Evolutionary conservation across 2,113 vertebrate genomes (phyloP), one percentile per base, ranked within the genome.

Genomic region (Okapia johnstoni): DNA sequence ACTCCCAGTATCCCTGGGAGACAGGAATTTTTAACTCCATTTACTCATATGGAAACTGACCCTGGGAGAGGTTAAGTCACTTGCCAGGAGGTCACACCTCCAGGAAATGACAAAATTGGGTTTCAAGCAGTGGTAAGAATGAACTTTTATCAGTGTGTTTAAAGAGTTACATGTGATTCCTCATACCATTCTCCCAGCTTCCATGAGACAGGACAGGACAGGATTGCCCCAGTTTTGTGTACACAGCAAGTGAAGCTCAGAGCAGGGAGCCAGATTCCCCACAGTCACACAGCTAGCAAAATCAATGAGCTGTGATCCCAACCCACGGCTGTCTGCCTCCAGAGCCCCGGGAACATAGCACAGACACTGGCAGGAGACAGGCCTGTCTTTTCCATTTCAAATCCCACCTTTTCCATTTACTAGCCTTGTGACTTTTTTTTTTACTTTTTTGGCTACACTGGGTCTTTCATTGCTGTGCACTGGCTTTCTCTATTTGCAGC

Each of bases 31-130:
- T 94, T 26, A 54, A 83, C 12, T 57, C 73, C 48, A 77, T 17
- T 50, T 87, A 86, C 15, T 43, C 36, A 79, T 13, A 80, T 21
- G 48, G 40, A 97, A 94, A 92, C 7, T 40, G 73, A 76, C 36
- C 57, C 79, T 52, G 76, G 55, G 63, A 92, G 60, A 88, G 25
- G 54, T 33, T 50, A 81, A 73, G 23, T 43, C 48, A 46, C 30
- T 54, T 70, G 30, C 13, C 25, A 46, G 4, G 11, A 50, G 33
- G 25, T 48, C 88, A 90, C 76, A 77, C 26, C 15, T 21, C 54
- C 50, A n/a, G 52, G 14, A 63, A 87, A 87, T 5, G 12, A 85
- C 21, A 70, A 54, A 77, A 17, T 1, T 40, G 36, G 57, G 21
- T 23, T 77, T 90, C 87, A 80, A 83, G 30, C 33, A 30, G 8